A percentile compares a stretch with the other conserved stretches of the same genome.
phyloP scores from a whole-genome alignment of 2,113 vertebrate species.

The Promerops cafer region DNA sequence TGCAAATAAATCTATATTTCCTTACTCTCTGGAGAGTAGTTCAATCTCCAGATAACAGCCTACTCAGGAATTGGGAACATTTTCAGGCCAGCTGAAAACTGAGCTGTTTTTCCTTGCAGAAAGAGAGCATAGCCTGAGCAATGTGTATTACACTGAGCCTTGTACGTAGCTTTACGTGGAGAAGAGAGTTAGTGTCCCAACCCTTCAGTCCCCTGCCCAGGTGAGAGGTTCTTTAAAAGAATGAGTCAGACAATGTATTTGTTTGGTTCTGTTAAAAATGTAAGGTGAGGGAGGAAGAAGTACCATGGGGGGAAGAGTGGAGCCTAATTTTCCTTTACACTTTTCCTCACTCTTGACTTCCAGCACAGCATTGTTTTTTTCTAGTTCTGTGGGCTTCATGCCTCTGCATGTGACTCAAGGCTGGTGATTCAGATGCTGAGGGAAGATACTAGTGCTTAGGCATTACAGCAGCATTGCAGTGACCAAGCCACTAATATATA shows the following conservation, averaged over 20 bases:
- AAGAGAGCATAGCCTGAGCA: background rate
- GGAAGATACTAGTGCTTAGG: background rate
- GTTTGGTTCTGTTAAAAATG: background rate
- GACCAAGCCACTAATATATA: background rate
- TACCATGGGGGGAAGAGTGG: rapidly evolving
- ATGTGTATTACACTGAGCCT: background rate
- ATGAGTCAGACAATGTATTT: background rate
- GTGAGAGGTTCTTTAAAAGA: background rate
- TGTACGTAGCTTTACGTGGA: background rate
- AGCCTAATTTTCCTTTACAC: background rate
- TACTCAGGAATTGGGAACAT: background rate
- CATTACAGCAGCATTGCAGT: background rate
- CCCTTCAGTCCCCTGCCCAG: background rate
- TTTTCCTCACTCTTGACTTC: background rate
- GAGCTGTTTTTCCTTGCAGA: background rate
- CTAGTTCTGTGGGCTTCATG: background rate
- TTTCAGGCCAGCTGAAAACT: background rate
- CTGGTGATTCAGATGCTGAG: background rate
- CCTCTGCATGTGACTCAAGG: background rate
- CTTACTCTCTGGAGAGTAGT: background rate
- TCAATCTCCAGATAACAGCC: background rate
- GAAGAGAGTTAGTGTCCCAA: background rate
- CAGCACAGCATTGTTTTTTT: background rate
- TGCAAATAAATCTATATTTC: background rate
- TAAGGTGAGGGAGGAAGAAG: background rate